Evolutionary conservation across 2,113 vertebrate species (phyloP).

Genomic region (Rissa tridactyla): DNA sequence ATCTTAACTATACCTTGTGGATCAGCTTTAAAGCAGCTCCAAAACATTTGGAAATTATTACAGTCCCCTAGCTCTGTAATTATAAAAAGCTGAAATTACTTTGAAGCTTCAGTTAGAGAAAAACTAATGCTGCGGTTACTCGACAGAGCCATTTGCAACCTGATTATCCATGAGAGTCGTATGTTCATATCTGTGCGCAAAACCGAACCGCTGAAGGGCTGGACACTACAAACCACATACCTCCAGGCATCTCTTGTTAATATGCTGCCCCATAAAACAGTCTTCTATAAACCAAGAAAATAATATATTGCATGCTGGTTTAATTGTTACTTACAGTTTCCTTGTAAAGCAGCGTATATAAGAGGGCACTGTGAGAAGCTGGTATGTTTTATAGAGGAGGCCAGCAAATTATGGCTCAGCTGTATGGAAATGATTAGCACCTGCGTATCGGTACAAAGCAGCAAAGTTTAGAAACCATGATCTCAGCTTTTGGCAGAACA

Average conservation of each 20-base stretch:
- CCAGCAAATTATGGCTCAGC: neutral
- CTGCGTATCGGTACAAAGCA: neutral
- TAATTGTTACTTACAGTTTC: conserved; percentile 36
- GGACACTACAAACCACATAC: neutral
- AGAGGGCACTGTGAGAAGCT: neutral
- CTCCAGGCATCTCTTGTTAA: neutral
- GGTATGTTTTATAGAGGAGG: neutral
- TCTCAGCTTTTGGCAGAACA: neutral
- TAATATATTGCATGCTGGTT: neutral
- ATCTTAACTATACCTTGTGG: neutral
- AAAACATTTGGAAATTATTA: conserved; percentile 62
- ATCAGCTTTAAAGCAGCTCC: neutral
- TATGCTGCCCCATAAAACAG: neutral
- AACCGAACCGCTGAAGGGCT: neutral
- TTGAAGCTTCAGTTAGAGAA: conserved; percentile 42
- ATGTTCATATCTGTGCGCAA: neutral
- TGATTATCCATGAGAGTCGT: neutral
- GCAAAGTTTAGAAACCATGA: conserved; percentile 25
- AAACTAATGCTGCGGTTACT: conserved; percentile 48
- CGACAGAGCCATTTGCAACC: conserved; percentile 35
- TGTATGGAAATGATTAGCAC: conserved; percentile 47
- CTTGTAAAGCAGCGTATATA: conserved; percentile 9
- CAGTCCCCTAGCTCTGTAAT: conserved; percentile 53
- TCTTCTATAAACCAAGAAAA: conserved; percentile 17
- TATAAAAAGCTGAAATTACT: conserved; percentile 62